Percentiles rank a stretch among this genome's conserved stretches.
These are phyloP conservation scores for Buathra laborator DNA, from an alignment of 2,888 invertebrate species.

Conservation along the genomic window DNA sequence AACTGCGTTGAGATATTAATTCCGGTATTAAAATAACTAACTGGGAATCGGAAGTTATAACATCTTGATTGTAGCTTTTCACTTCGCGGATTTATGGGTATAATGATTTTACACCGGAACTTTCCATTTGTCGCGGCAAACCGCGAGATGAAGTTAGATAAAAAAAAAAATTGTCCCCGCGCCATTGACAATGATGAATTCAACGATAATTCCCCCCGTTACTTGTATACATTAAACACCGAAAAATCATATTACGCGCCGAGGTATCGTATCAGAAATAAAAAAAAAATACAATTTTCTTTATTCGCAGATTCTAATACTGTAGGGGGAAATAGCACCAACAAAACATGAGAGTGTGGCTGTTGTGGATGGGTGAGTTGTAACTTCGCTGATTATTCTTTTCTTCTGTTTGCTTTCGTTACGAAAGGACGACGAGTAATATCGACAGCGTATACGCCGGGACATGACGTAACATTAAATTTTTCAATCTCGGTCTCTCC, in stretches of 20 bases:
- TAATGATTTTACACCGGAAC: slow-evolving; percentile 54
- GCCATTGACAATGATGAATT: slow-evolving; percentile 66
- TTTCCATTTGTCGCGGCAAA: slow-evolving; percentile 70
- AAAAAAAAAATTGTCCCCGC: slow-evolving; percentile 44
- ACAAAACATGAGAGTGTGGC: slow-evolving; percentile 81
- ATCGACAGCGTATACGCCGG: background rate
- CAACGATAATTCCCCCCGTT: slow-evolving; percentile 9
- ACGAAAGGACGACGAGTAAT: slow-evolving; percentile 21
- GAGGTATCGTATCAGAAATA: background rate
- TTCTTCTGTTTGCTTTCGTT: slow-evolving; percentile 24
- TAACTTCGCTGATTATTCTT: slow-evolving; percentile 1
- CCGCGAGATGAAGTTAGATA: slow-evolving; percentile 59
- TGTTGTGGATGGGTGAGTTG: slow-evolving; percentile 81
- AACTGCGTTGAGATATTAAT: background rate
- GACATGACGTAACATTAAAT: background rate
- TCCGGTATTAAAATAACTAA: slow-evolving; percentile 37
- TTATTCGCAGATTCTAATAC: slow-evolving; percentile 68
- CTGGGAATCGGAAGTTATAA: slow-evolving; percentile 46
- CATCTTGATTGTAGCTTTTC: slow-evolving; percentile 69
- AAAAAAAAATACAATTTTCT: background rate
- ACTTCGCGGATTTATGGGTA: slow-evolving; percentile 44
- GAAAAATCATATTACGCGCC: background rate
- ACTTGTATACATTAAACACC: background rate
- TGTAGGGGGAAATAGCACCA: slow-evolving; percentile 76
- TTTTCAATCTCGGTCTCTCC: background rate